Evolutionary conservation across 2,797 vertebrate species (phyloP), one percentile per base, ranked within the genome.

Genomic region (Octomys mimax): DNA sequence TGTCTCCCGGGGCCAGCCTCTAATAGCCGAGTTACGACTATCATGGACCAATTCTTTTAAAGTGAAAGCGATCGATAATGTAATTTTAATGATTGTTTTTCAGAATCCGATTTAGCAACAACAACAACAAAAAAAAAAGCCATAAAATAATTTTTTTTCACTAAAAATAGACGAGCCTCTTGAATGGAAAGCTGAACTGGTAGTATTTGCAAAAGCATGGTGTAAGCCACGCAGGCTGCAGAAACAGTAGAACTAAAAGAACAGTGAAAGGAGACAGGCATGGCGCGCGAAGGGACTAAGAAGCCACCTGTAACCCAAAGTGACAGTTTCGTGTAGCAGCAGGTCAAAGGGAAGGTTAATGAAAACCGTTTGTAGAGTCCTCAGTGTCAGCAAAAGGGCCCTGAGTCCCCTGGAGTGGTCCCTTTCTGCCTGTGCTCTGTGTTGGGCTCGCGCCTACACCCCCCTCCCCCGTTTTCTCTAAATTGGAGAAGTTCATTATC

Each of bases 401-500:
- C 36, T 26, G 57, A 84, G 52, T 79, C 13, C 46, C 28, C 24
- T 33, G 4, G 16, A 62, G 28, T 1, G 28, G 14, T n/a, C 5
- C 12, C 3, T 2, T 31, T 36, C 39, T 12, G 5, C n/a, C 31
- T 19, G 3, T 31, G 11, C 59, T n/a, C 1, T 26, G 36, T 39
- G 36, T 52, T 6, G 6, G 26, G 6, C 31, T 31, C 54, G 61
- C 42, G 39, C 79, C 24, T 24, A 4, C 6, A 28, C 36, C 78
- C 59, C 90, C 42, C 42, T 4, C 42, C 42, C 42, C 49, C 52
- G 31, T 36, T 42, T 57, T 73, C 31, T 42, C 61, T 39, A 54
- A 80, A 82, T 79, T 13, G 52, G 24, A 83, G 33, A 94, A 86
- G 87, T 87, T 62, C 83, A 87, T 90, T 87, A 57, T 83, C 64